These are phyloP conservation scores for Slavum lentiscoides DNA, from an alignment of 2,888 invertebrate genomes.

Conservation along the genomic window DNA sequence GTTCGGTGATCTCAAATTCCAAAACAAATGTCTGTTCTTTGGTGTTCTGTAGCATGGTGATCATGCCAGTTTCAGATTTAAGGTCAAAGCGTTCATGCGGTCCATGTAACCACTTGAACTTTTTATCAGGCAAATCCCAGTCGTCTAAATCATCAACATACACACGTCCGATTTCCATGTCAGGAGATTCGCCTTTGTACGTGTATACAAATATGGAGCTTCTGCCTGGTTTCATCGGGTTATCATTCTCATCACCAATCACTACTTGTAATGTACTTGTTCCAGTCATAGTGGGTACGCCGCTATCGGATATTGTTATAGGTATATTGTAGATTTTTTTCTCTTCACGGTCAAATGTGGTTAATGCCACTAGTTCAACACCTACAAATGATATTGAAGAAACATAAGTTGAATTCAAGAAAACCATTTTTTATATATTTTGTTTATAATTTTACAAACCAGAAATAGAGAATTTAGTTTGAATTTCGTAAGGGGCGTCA, in stretches of 20 bases:
- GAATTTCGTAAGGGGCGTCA: conserved; percentile 71
- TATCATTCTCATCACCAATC: conserved; percentile 94
- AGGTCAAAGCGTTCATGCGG: conserved; percentile 73
- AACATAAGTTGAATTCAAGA: not conserved
- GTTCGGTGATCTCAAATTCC: conserved; percentile 75
- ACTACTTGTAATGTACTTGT: conserved; percentile 84
- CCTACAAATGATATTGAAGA: conserved; percentile 59
- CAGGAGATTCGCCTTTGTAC: conserved; percentile 72
- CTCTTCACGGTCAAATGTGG: conserved; percentile 82
- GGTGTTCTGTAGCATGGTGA: conserved; percentile 80
- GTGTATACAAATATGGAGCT: conserved; percentile 94
- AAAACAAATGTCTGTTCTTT: conserved; percentile 76
- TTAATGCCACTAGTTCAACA: conserved; percentile 72
- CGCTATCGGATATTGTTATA: conserved; percentile 86
- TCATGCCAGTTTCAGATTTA: conserved; percentile 78
- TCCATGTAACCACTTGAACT: conserved; percentile 71
- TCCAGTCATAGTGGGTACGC: conserved; percentile 72
- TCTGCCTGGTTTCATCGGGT: conserved; percentile 81
- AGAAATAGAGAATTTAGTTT: conserved; percentile 72
- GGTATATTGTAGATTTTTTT: conserved; percentile 86
- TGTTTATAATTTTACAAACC: conserved; percentile 61
- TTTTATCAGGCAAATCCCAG: conserved; percentile 93
- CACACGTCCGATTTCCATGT: conserved; percentile 85
- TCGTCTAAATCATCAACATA: conserved; percentile 95
- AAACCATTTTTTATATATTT: not conserved